phyloP scores from a whole-genome alignment of 2,113 vertebrate species.

The Alexandromys fortis region DNA sequence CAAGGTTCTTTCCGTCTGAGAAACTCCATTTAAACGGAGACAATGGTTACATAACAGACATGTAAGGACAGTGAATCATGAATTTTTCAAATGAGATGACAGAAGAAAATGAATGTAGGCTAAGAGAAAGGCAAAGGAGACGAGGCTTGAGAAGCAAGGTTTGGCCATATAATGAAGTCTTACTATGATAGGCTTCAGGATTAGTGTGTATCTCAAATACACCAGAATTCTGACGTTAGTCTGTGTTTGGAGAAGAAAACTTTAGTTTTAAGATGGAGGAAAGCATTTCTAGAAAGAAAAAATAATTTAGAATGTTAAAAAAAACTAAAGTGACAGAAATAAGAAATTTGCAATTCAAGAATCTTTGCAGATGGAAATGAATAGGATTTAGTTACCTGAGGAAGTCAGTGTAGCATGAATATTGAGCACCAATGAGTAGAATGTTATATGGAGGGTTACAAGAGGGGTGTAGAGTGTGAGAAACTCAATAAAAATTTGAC shows the following conservation, averaged over 20 bases:
- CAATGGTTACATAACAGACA: neutral
- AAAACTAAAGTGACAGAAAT: neutral
- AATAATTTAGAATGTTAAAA: neutral
- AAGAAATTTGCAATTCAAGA: neutral
- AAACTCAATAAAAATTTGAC: neutral
- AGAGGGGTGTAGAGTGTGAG: accelerated
- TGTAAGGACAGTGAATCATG: neutral
- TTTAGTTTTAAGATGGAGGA: neutral
- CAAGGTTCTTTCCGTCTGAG: neutral
- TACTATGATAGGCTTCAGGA: neutral
- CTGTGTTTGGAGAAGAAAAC: neutral
- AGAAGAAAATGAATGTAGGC: constrained; percentile 1
- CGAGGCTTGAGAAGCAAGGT: neutral
- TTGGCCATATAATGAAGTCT: neutral
- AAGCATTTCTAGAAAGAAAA: neutral
- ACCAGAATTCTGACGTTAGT: neutral
- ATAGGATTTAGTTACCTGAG: neutral
- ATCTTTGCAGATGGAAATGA: neutral
- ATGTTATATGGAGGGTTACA: neutral
- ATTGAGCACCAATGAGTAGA: neutral
- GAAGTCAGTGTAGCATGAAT: neutral
- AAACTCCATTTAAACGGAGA: constrained; percentile 16
- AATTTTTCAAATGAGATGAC: constrained; percentile 20
- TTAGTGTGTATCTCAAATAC: neutral
- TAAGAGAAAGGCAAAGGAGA: neutral